These are phyloP conservation scores for Mimas tiliae DNA, from an alignment of 2,888 invertebrate species.

Conservation along the genomic window DNA sequence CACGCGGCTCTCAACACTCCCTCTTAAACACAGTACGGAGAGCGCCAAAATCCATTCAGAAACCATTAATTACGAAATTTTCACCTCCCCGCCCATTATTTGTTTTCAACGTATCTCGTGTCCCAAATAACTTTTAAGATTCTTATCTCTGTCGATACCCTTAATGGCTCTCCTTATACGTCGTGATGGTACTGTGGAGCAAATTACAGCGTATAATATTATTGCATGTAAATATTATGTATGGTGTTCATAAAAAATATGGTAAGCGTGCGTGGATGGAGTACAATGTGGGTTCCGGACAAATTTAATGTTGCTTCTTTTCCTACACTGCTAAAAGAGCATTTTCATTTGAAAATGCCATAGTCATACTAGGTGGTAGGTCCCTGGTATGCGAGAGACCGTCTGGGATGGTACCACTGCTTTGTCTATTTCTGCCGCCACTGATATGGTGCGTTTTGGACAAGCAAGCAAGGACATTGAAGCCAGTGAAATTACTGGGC, in stretches of 20 bases:
- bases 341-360: background rate
- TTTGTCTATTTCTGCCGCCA: too few relatives aligned
- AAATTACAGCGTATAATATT: slow-evolving; percentile 6
- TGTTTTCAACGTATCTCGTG: slow-evolving; percentile 55
- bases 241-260: slow-evolving; percentile 2
- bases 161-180: slow-evolving; percentile 66
- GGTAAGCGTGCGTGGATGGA: background rate
- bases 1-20: too few relatives aligned
- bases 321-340: background rate
- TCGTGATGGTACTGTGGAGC: slow-evolving; percentile 42
- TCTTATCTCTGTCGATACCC: slow-evolving; percentile 63
- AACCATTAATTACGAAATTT: slow-evolving; percentile 21
- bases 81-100: slow-evolving; percentile 37
- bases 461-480: too few relatives aligned
- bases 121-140: slow-evolving; percentile 54
- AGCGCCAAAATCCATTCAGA: background rate
- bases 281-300: background rate
- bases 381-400: too few relatives aligned
- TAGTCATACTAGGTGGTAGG: too few relatives aligned
- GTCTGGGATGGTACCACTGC: too few relatives aligned
- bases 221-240: slow-evolving; percentile 31
- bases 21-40: background rate
- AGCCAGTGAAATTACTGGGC: too few relatives aligned
- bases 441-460: too few relatives aligned
- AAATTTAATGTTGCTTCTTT: too few relatives aligned